Evolutionary conservation across 2,113 vertebrate genomes (phyloP).

Genomic region (Delphinus delphis): DNA sequence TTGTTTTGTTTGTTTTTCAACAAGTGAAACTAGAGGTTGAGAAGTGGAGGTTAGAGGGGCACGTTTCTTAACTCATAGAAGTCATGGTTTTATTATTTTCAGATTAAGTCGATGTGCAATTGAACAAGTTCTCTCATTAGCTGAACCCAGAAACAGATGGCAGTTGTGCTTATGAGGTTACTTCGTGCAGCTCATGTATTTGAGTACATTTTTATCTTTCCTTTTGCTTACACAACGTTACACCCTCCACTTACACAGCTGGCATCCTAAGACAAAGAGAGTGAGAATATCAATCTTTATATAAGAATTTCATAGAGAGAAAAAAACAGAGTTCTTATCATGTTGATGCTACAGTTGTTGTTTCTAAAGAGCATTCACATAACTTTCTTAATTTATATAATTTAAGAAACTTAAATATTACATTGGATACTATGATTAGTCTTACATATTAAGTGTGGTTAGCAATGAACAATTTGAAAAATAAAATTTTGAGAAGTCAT

Average conservation of each 20-base stretch:
- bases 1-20: conserved; percentile 76
- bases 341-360: background rate
- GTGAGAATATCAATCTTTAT: background rate
- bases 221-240: conserved; percentile 50
- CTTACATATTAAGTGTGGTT: background rate
- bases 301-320: conserved; percentile 32
- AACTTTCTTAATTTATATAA: conserved; percentile 31
- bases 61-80: conserved; percentile 62
- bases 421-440: background rate
- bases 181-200: conserved; percentile 17
- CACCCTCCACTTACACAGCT: background rate
- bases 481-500: background rate
- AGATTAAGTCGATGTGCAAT: conserved; percentile 69
- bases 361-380: background rate
- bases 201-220: conserved; percentile 60
- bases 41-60: conserved; percentile 61
- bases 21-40: conserved; percentile 77
- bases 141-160: conserved; percentile 74
- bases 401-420: background rate
- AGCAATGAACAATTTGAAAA: background rate
- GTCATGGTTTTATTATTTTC: conserved; percentile 80
- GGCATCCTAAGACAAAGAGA: conserved; percentile 34
- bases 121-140: conserved; percentile 76
- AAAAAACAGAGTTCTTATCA: conserved; percentile 46
- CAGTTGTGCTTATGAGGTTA: conserved; percentile 57